Conservation (phyloP, 2,113 vertebrate species). For the Taurulus bubalis region DNA sequence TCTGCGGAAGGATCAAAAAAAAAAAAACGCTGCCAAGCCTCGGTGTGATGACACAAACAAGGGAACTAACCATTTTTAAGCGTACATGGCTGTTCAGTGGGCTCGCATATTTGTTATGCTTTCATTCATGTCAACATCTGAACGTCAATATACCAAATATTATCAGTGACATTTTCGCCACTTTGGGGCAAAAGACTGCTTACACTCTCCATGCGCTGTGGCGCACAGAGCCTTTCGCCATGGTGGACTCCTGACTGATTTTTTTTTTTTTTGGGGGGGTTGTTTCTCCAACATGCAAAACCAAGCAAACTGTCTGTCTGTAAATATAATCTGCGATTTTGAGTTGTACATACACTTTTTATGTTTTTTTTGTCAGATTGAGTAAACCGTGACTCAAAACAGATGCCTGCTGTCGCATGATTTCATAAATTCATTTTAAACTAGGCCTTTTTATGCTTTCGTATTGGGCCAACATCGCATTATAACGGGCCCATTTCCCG, state of each 20-base stretch:
- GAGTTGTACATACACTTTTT: slow-evolving; percentile 99
- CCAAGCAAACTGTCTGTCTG: slow-evolving; percentile 90
- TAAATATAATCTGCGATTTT: slow-evolving; percentile 98
- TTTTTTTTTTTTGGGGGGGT: slow-evolving; percentile 56
- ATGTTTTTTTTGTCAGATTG: slow-evolving; percentile 95
- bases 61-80: slow-evolving; percentile 69
- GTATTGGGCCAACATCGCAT: slow-evolving; percentile 74
- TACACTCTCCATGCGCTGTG: slow-evolving; percentile 45
- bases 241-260: slow-evolving; percentile 67
- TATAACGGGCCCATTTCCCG: slow-evolving; percentile 47
- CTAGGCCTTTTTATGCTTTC: slow-evolving; percentile 49
- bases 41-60: slow-evolving; percentile 64
- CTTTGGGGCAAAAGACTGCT: slow-evolving; percentile 66
- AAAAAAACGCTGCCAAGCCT: slow-evolving; percentile 50
- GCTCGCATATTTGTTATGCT: slow-evolving; percentile 73
- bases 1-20: slow-evolving; percentile 63
- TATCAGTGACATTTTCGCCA: slow-evolving; percentile 77
- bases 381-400: slow-evolving; percentile 92
- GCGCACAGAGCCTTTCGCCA: slow-evolving; percentile 53
- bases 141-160: slow-evolving; percentile 82
- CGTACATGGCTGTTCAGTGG: slow-evolving; percentile 69
- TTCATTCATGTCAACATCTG: slow-evolving; percentile 80
- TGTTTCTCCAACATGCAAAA: slow-evolving; percentile 82
- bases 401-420: slow-evolving; percentile 82
- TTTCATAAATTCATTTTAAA: slow-evolving; percentile 49